Evolutionary conservation across 2,113 vertebrate genomes (phyloP).

Genomic region (Dendrocopos noguchii): DNA sequence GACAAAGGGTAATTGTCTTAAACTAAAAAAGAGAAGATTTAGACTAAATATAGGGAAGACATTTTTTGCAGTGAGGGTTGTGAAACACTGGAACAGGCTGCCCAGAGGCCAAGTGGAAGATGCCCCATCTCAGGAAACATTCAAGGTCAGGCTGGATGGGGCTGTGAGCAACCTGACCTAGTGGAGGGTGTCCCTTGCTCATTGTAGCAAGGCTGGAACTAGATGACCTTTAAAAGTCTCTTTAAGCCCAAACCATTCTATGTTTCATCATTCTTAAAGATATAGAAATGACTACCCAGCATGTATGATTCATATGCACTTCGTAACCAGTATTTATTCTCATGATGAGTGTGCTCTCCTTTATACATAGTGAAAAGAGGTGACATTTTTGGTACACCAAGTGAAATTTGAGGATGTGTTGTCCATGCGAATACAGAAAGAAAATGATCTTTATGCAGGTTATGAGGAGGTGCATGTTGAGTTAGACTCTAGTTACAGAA

Average conservation of each 20-base stretch:
- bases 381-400: neutral
- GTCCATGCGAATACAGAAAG: neutral
- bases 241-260: neutral
- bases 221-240: neutral
- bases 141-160: neutral
- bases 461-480: neutral
- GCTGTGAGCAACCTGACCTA: neutral
- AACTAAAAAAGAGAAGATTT: neutral
- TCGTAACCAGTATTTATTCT: neutral
- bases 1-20: neutral
- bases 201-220: neutral
- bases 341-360: neutral
- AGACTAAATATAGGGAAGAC: neutral
- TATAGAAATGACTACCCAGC: neutral
- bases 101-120: neutral
- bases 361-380: neutral
- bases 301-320: neutral
- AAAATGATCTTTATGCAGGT: fast-evolving
- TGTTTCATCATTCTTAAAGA: neutral
- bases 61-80: neutral
- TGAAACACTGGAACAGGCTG: neutral
- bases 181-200: no score
- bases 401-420: neutral
- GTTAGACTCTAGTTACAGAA: neutral
- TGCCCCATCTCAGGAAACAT: neutral